Evolutionary conservation across 2,797 vertebrate genomes (phyloP).

Genomic region (Philypnodon macrostomus): DNA sequence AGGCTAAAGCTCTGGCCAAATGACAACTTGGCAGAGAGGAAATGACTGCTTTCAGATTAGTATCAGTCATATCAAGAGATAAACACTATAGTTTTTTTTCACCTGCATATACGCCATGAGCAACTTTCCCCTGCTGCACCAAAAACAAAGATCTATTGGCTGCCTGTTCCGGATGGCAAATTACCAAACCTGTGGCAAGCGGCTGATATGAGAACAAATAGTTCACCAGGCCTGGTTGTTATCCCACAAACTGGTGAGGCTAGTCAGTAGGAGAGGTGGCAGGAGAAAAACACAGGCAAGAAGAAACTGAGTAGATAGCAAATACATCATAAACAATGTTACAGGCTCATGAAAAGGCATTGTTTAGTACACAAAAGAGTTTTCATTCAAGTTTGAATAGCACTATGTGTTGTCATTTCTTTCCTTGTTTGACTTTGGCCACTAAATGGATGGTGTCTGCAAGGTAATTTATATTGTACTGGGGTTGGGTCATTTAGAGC

Average conservation of each 20-base stretch:
- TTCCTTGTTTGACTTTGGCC: too few relatives aligned
- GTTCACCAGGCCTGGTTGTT: neutral
- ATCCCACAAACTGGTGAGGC: neutral
- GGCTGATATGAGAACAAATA: constrained; percentile 26
- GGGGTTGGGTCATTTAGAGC: too few relatives aligned
- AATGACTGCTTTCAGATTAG: constrained; percentile 68
- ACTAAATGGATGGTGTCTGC: too few relatives aligned
- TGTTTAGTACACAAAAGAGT: too few relatives aligned
- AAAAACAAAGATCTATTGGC: constrained; percentile 38
- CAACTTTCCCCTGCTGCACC: constrained; percentile 36
- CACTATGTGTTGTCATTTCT: too few relatives aligned
- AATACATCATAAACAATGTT: neutral
- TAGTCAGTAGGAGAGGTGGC: neutral
- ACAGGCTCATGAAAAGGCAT: too few relatives aligned
- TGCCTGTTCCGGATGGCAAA: constrained; percentile 25
- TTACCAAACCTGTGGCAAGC: constrained; percentile 34
- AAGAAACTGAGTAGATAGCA: neutral
- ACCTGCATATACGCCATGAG: constrained; percentile 44
- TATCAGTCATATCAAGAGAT: constrained; percentile 66
- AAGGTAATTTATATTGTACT: too few relatives aligned
- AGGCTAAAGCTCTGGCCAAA: constrained; percentile 52
- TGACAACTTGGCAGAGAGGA: constrained; percentile 56
- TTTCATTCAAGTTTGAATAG: too few relatives aligned
- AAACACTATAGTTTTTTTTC: constrained; percentile 54
- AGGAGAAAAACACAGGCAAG: too few relatives aligned